These are phyloP conservation scores for Ivindomyrus marchei DNA, from an alignment of 2,113 vertebrate genomes.

Conservation along the genomic window DNA sequence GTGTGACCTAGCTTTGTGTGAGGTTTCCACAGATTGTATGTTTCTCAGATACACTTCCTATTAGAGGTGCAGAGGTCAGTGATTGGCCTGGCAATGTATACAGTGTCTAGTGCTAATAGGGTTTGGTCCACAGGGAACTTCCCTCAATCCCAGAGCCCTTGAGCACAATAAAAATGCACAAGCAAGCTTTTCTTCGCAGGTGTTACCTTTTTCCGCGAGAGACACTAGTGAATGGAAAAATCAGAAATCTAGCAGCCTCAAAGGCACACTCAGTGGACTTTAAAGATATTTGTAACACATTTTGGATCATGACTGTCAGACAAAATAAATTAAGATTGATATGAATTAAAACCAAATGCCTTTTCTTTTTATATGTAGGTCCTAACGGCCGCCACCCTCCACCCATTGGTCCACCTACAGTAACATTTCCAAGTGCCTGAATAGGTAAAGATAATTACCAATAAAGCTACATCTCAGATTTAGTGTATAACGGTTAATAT, in stretches of 20 bases:
- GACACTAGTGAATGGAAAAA: neutral
- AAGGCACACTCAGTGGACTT: neutral
- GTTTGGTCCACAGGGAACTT: neutral
- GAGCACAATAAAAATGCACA: neutral
- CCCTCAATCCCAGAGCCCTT: neutral
- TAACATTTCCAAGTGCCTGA: neutral
- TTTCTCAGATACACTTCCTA: neutral
- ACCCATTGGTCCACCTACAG: neutral
- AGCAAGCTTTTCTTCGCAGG: neutral
- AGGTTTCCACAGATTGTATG: neutral
- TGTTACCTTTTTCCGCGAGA: neutral
- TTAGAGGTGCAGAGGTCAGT: neutral
- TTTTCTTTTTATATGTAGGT: neutral
- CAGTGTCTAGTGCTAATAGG: slow-evolving; percentile 3
- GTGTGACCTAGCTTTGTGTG: neutral
- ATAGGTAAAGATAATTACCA: neutral
- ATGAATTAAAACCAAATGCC: neutral
- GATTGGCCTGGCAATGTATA: neutral
- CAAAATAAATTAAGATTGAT: neutral
- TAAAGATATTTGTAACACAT: neutral
- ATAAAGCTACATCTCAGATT: neutral
- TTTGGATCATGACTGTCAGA: neutral
- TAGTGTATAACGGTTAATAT: neutral
- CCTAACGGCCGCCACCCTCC: neutral
- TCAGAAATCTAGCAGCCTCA: neutral